Conservation (phyloP, 2,888 invertebrate species). For the Clitarchus hookeri region DNA sequence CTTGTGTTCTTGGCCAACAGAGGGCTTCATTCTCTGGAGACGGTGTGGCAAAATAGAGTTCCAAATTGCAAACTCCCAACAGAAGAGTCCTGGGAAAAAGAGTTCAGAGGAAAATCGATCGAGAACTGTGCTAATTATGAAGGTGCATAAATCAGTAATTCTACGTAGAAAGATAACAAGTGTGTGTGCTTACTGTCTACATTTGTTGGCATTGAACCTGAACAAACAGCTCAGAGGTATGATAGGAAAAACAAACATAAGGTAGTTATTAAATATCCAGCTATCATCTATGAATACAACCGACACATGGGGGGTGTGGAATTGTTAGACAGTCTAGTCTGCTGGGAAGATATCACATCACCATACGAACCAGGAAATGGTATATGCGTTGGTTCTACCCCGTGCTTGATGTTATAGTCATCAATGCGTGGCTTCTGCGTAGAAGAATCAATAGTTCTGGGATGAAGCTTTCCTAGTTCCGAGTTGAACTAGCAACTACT, state of each 20-base stretch:
- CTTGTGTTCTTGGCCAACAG: too few species aligned
- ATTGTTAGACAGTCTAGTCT: neutral
- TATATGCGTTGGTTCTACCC: neutral
- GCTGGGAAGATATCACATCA: neutral
- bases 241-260: neutral
- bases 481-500: too few species aligned
- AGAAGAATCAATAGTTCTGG: too few species aligned
- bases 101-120: constrained; percentile 44
- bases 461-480: too few species aligned
- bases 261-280: neutral
- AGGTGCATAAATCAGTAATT: neutral
- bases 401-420: neutral
- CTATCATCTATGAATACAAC: too few species aligned
- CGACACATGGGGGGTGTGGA: neutral
- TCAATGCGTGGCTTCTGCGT: neutral
- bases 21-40: too few species aligned
- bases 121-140: too few species aligned
- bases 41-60: too few species aligned
- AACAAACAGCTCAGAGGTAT: neutral
- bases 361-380: neutral
- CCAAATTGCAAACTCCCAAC: too few species aligned
- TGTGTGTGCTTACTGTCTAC: too few species aligned
- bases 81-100: too few species aligned
- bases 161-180: neutral
- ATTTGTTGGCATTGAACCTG: too few species aligned